Evolutionary conservation across 2,797 vertebrate species (phyloP), one percentile per base, ranked within the genome.

Genomic region (Malurus leucopterus): DNA sequence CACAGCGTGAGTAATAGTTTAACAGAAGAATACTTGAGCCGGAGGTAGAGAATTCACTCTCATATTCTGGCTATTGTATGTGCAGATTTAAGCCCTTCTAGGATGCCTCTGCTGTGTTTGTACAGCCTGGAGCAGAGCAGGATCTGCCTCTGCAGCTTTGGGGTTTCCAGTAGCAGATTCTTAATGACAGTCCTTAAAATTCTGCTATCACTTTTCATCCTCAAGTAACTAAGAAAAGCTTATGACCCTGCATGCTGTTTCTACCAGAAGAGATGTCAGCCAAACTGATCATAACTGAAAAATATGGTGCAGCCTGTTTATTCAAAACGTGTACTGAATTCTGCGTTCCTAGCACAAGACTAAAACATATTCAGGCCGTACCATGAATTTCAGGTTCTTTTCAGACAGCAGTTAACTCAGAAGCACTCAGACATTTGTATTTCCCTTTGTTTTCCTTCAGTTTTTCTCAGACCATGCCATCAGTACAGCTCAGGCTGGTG

Each of bases 151-250:
- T 88, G 53, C 29, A 86, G 59, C 46, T 63, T 90, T 69, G 38
- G 22, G 58, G 36, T 84, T 94, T 92, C 86, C 84, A 79, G 72
- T 82, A 82, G 71, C 26, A 64, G 61, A 43, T 90, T 94, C 76
- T 86, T 90, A 90, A 92, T 92, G 46, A 75, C 41, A 78, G 2
- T 93, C 62, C 50, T 89, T 84, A 70, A 88, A 92, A 77, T 54
- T 79, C 84, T 36, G n/a, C 71, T 86, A 47, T 86, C 74, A 54
- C 53, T 64, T 94, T 86, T 88, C 88, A 86, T 93, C 88, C 36
- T 12, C 70, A 62, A 82, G 71, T 88, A 82, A 46, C 50, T 71
- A 78, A 90, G 64, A 84, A 94, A 82, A 92, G 40, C 74, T 88
- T 81, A 57, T 54, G 57, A 92, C 84, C 50, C 61, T 84, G 71